Evolutionary conservation across 2,888 invertebrate species (phyloP).

Genomic region (Imbricaverruca yamaguchii): DNA sequence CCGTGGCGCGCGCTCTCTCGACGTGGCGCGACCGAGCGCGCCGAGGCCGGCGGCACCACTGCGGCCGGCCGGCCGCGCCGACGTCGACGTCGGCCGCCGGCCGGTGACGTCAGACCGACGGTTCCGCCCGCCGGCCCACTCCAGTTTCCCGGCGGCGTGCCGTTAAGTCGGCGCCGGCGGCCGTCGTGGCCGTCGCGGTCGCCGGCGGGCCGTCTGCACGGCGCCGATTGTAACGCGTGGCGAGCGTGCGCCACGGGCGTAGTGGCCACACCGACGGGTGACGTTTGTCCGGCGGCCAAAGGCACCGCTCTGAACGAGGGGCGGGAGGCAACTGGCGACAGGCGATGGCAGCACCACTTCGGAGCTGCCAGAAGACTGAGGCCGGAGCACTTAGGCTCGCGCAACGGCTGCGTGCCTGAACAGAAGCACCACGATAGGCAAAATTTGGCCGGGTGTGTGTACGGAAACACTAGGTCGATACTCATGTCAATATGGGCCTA

Average conservation of each 20-base stretch:
- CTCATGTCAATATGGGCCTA: too few relatives aligned
- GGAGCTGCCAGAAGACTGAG: background rate
- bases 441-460: too few relatives aligned
- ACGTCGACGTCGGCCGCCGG: background rate
- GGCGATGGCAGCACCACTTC: background rate
- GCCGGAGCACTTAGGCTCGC: too few relatives aligned
- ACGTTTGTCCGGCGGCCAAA: background rate
- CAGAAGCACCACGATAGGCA: too few relatives aligned
- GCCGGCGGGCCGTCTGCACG: too few relatives aligned
- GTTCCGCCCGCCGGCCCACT: background rate
- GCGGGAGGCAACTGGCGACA: background rate
- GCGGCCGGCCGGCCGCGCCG: background rate
- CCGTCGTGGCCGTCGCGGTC: too few relatives aligned
- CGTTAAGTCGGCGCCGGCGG: background rate
- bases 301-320: too few relatives aligned
- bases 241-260: too few relatives aligned
- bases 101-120: background rate
- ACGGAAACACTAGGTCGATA: too few relatives aligned
- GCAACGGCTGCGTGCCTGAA: too few relatives aligned
- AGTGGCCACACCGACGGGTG: background rate
- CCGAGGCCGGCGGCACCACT: too few relatives aligned
- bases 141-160: conserved; percentile 3
- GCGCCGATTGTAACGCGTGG: too few relatives aligned
- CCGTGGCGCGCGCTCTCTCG: background rate
- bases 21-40: background rate